Percentiles rank a stretch among this genome's conserved stretches.
Evolutionary conservation across 92 coral and sea anemone species (phyloP).

Genomic region (Montipora capitata): DNA sequence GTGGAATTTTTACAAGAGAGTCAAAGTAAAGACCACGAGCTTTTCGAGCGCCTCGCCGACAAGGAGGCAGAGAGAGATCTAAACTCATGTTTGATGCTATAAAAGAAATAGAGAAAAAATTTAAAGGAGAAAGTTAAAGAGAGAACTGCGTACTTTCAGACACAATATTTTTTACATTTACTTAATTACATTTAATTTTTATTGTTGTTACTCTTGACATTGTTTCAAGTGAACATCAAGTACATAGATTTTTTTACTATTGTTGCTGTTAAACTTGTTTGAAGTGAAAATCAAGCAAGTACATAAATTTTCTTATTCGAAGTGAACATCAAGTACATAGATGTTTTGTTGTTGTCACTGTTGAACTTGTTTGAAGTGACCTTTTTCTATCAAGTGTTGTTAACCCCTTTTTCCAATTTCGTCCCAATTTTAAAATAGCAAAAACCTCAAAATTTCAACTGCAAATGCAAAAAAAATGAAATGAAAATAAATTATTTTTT

Average conservation of each 20-base stretch:
- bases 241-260: too few species aligned
- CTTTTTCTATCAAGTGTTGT: not conserved
- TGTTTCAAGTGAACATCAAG: too few species aligned
- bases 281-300: not conserved
- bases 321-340: not conserved
- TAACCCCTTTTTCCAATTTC: not conserved
- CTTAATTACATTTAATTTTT: slow-evolving; percentile 4
- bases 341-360: slow-evolving; percentile 14
- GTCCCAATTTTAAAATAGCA: too few species aligned
- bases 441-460: not conserved
- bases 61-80: slow-evolving; percentile 16
- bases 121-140: slow-evolving; percentile 25
- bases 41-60: slow-evolving; percentile 28
- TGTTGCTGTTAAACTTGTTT: too few species aligned
- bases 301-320: too few species aligned
- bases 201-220: not conserved
- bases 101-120: too few species aligned
- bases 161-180: slow-evolving; percentile 16
- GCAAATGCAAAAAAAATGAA: not conserved
- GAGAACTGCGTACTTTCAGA: slow-evolving; percentile 18
- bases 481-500: not conserved
- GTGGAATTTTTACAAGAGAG: slow-evolving; percentile 33
- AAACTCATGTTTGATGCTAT: not conserved
- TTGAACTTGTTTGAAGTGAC: slow-evolving; percentile 16
- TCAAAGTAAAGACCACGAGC: slow-evolving; percentile 29